A percentile compares a stretch with the other conserved stretches of the same genome.
These are phyloP conservation scores for Notodonta dromedarius DNA, from an alignment of 2,888 invertebrate genomes.

Conservation along the genomic window DNA sequence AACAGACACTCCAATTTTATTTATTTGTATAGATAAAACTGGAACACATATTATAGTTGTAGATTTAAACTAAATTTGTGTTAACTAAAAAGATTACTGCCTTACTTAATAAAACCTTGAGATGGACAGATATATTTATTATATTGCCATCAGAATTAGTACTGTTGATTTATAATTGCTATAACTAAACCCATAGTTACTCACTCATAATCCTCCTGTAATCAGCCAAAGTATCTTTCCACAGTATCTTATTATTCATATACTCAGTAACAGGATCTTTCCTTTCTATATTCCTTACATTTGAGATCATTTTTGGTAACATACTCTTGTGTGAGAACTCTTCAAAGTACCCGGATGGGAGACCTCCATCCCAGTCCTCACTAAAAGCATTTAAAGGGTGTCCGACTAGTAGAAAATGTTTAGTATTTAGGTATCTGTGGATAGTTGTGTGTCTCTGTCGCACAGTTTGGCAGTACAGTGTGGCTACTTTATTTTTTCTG, in stretches of 20 bases:
- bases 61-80: too few species aligned
- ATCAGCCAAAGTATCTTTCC: slow-evolving; percentile 44
- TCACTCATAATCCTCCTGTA: slow-evolving; percentile 46
- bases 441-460: slow-evolving; percentile 43
- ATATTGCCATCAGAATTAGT: too few species aligned
- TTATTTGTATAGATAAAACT: too few species aligned
- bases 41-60: too few species aligned
- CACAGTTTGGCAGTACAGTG: slow-evolving; percentile 51
- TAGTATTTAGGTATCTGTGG: slow-evolving; percentile 18
- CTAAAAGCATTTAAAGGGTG: slow-evolving; percentile 60
- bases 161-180: too few species aligned
- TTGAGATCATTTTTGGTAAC: slow-evolving; percentile 63
- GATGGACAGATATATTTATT: too few species aligned
- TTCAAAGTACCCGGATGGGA: slow-evolving; percentile 65
- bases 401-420: slow-evolving; percentile 56
- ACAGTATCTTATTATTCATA: slow-evolving; percentile 59
- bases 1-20: too few species aligned
- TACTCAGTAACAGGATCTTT: slow-evolving; percentile 63
- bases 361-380: slow-evolving; percentile 69
- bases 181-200: slow-evolving; percentile 18
- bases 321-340: slow-evolving; percentile 62
- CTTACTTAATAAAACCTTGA: too few species aligned
- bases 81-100: background rate
- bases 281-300: slow-evolving; percentile 45
- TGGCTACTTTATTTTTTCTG: slow-evolving; percentile 52